Base-by-base conservation (phyloP, 2,797 vertebrate species). In the Lepidocolaptes lacrymiger region DNA sequence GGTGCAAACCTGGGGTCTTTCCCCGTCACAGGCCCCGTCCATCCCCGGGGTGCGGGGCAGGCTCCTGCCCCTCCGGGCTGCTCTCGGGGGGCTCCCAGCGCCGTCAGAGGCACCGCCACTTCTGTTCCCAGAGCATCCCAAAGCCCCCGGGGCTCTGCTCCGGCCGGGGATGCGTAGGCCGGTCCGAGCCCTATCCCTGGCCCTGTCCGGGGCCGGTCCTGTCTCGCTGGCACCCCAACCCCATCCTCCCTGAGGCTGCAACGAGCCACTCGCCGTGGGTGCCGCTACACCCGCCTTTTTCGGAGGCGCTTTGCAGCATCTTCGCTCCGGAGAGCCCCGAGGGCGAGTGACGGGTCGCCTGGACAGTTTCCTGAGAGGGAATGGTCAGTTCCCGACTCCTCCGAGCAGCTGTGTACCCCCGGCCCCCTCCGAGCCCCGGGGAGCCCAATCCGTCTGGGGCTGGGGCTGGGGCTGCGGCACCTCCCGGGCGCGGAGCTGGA, bases 21-120 rank as follows among this genome's bases (percentile, higher is more conserved):
- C 68, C 37, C 24, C 20, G 0, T 17, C 71, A 0, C 23, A 16
- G 19, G 1, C 17, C 18, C 14, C 18, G 3, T 16, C 17, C 16
- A 7, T 18, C 6, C 32, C 28, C n/a, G 20, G 27, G 23, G 30
- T 13, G 19, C 32, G 3, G 41, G 34, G 43, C 64, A 30, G 37
- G 27, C 39, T 14, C 36, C 51, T 11, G 20, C 48, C 32, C 51
- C 3, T 6, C 41, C 22, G 12, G 9, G 49, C 68, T 14, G 32
- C 49, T 4, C 12, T 6, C 23, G 43, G 54, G 49, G 58, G 16
- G 74, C 46, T 81, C 41, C 15, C 11, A 15, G 21, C 7, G 18
- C 46, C 41, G 32, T 10, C 55, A 27, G 26, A 39, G 24, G 44
- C 63, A 23, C 69, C 4, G 6, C 7, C 1, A 4, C 37, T 56